phyloP scores from a whole-genome alignment of 35 echinoderm and acorn worm genomes.

The Apostichopus japonicus region DNA sequence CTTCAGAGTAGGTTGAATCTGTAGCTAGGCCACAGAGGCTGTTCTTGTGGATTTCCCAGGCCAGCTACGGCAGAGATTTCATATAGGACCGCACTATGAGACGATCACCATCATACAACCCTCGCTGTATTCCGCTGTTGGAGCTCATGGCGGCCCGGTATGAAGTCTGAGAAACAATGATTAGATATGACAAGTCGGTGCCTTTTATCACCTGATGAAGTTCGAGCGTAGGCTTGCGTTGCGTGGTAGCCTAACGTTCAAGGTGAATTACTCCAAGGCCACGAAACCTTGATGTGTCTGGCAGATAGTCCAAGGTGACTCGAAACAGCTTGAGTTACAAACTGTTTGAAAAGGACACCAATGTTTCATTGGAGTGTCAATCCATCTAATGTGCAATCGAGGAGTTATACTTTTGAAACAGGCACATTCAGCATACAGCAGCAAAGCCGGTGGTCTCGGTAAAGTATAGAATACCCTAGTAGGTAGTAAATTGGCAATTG shows the following conservation, averaged over 20 bases:
- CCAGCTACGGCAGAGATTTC: background rate
- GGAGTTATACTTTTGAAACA: constrained; percentile 7
- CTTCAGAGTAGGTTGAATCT: background rate
- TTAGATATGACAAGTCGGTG: constrained; percentile 46
- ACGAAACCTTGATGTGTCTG: constrained; percentile 45
- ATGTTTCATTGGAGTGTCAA: constrained; percentile 41
- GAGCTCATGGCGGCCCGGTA: constrained; percentile 26
- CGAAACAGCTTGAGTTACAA: constrained; percentile 57
- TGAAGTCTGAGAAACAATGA: constrained; percentile 47
- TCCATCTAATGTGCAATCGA: constrained; percentile 25
- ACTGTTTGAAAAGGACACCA: constrained; percentile 42
- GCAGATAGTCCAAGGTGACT: constrained; percentile 47
- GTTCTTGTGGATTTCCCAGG: constrained; percentile 5
- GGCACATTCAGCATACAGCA: background rate
- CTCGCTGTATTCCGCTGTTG: constrained; percentile 40
- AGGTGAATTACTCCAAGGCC: constrained; percentile 42
- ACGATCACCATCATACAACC: constrained; percentile 31
- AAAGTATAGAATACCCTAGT: background rate
- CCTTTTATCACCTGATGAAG: constrained; percentile 50
- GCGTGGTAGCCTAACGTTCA: constrained; percentile 51
- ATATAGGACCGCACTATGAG: constrained; percentile 14
- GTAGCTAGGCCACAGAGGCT: background rate
- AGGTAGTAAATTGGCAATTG: constrained; percentile 1
- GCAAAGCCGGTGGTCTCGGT: constrained; percentile 27
- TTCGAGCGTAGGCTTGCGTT: constrained; percentile 19